phyloP scores from a whole-genome alignment of 1,140 invertebrate species.

The Drosophila persimilis region DNA sequence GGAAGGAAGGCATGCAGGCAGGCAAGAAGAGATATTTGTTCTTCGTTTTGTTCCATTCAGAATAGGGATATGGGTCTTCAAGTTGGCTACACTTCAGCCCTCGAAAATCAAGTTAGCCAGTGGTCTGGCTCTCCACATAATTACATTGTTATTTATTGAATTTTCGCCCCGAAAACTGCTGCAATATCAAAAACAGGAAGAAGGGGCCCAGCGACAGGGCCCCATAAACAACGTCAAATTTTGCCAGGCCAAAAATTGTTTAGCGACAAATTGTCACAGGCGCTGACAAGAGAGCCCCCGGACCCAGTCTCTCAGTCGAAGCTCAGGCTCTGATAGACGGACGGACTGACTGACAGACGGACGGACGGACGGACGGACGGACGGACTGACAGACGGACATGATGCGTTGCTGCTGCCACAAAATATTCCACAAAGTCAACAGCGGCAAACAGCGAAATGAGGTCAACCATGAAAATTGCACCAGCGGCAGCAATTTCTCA shows the following conservation, averaged over 20 bases:
- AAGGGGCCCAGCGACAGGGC: too few species aligned
- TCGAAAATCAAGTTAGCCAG: conserved; percentile 48
- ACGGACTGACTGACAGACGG: background rate
- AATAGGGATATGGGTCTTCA: conserved; percentile 18
- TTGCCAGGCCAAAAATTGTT: conserved; percentile 61
- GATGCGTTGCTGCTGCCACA: conserved; percentile 55
- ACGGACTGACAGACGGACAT: conserved; percentile 40
- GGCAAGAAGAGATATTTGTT: conserved; percentile 1
- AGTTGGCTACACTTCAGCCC: background rate
- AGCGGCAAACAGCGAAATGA: conserved; percentile 63
- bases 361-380: conserved; percentile 4
- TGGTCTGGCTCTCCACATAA: conserved; percentile 56
- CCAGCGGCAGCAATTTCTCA: conserved; percentile 77
- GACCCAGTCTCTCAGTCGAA: conserved; percentile 21
- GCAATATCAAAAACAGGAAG: conserved; percentile 4
- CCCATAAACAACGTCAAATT: conserved; percentile 63
- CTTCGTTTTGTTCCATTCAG: conserved; percentile 28
- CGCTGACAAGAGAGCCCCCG: conserved; percentile 56
- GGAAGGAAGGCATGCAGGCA: conserved; percentile 30
- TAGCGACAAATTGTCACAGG: conserved; percentile 77
- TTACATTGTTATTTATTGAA: conserved; percentile 82
- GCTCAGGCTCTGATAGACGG: conserved; percentile 14
- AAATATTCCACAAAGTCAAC: conserved; percentile 78
- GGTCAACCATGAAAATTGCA: conserved; percentile 78
- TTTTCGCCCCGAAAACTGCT: conserved; percentile 48